These are phyloP conservation scores for Holacanthella duospinosa DNA, from an alignment of 2,888 invertebrate species.

Conservation along the genomic window DNA sequence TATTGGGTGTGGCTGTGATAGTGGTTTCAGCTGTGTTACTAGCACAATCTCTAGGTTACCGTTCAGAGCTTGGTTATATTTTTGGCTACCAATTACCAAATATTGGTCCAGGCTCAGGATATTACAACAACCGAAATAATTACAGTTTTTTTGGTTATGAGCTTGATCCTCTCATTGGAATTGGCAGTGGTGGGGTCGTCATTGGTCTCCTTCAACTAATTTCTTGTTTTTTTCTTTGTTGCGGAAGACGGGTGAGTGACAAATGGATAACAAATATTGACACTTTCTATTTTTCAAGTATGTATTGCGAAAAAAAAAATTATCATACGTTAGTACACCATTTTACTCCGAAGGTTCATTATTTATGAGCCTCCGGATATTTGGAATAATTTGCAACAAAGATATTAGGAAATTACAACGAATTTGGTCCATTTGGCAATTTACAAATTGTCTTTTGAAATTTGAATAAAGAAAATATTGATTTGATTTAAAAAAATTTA, in stretches of 20 bases:
- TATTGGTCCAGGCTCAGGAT: not conserved
- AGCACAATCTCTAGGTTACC: not conserved
- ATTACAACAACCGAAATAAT: conserved; percentile 6
- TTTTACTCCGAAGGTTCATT: too few species aligned
- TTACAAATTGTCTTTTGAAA: not conserved
- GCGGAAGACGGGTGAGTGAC: conserved; percentile 17
- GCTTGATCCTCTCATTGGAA: conserved; percentile 23
- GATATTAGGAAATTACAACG: too few species aligned
- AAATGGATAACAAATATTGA: conserved; percentile 8
- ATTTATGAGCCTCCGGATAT: too few species aligned
- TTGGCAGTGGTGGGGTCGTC: conserved; percentile 18
- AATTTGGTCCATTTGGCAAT: too few species aligned
- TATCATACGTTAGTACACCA: conserved; percentile 15
- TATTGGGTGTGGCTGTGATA: conserved; percentile 6
- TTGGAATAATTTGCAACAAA: too few species aligned
- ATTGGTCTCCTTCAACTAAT: conserved; percentile 23
- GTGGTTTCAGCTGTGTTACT: conserved; percentile 4
- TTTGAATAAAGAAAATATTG: too few species aligned
- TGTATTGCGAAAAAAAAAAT: conserved; percentile 1
- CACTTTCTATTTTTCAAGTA: conserved; percentile 1
- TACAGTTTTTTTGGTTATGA: conserved; percentile 29
- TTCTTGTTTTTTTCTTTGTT: conserved; percentile 21
- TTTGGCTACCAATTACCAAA: conserved; percentile 9
- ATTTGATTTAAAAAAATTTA: not conserved
- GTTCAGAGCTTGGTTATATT: not conserved